Evolutionary conservation across 2,888 invertebrate genomes (phyloP), one percentile per base, ranked within the genome.

Genomic region (Arge pagana): DNA sequence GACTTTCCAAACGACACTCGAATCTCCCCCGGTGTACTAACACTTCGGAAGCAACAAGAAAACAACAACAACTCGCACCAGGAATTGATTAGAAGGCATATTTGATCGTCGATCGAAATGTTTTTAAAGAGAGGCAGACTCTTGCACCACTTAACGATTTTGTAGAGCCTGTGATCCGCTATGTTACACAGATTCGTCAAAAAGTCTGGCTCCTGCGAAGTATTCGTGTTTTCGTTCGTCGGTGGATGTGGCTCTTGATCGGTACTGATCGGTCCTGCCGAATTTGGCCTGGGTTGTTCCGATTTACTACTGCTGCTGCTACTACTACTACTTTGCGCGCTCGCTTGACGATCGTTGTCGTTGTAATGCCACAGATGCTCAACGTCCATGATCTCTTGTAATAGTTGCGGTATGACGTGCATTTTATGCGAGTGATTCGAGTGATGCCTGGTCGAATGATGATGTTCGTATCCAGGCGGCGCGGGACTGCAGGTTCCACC

Each of bases 91-190:
- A 97, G 85, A 70, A 97, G 81, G 71, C 95, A 90, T 69, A 96
- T 97, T 81, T 97, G 97, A 81, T 97, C 97, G 79, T 97, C 97
- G 77, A 96, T 96, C 68, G 94, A 93, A 66, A 97, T 96, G 78
- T 95, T 93, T 76, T 96, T 94, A 76, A 97, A 97, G 19, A 97
- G 84, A 11, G 97, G 96, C 74, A 97, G 80, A 77, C 95, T 96
- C 77, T 97, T 93, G 81, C 96, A 96, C 97, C 97, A 97, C 75
- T 96, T 95, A 57, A 97, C 97, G 64, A 97, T 95, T 81, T 96
- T 95, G 77, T 96, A 97, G 13, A 97, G 84, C 40, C 96, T 83
- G 77, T 96, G 93, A 77, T 97, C 97, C 37, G 96, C 96, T 55
- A 95, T 94, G 73, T 92, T 91, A 81, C 93, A 94, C 69, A 95